Conservation (phyloP, 2,888 invertebrate genomes). For the Leptopilina myrica region DNA sequence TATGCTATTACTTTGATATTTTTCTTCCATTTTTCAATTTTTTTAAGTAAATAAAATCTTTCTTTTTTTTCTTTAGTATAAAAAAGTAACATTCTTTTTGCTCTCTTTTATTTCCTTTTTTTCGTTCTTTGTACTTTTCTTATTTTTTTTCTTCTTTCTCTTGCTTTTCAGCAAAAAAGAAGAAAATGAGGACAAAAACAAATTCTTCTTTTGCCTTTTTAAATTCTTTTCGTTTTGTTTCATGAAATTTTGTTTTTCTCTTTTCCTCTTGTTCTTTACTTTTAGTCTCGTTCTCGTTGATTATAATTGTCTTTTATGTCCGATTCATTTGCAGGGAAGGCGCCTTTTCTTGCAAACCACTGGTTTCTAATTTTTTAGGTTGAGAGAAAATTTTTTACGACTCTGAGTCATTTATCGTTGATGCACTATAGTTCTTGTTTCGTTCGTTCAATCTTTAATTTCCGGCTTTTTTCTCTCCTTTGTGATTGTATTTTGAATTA, state of each 20-base stretch:
- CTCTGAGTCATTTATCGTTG: not conserved
- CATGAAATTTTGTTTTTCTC: not conserved
- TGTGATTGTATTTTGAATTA: slow-evolving; percentile 1
- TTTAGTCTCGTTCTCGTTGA: slow-evolving; percentile 14
- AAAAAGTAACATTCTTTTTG: not conserved
- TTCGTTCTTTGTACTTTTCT: not conserved
- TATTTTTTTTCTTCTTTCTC: not conserved
- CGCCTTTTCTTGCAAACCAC: slow-evolving; percentile 26
- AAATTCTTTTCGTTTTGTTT: not conserved
- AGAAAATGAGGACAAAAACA: too few species aligned
- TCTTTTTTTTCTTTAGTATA: too few species aligned
- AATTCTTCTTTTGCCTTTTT: not conserved
- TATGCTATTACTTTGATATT: too few species aligned
- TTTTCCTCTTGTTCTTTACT: slow-evolving; percentile 6
- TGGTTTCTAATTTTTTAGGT: slow-evolving; percentile 32
- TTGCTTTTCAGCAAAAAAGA: not conserved
- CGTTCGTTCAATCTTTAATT: slow-evolving; percentile 4
- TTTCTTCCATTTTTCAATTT: too few species aligned
- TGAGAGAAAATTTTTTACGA: slow-evolving; percentile 12
- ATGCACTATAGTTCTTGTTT: not conserved
- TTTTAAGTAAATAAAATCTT: too few species aligned
- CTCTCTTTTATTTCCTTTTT: not conserved
- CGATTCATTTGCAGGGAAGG: not conserved
- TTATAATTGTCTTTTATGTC: slow-evolving; percentile 12
- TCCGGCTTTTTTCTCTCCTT: not conserved